Conservation (phyloP, 2,113 vertebrate species). For the pig (Sus scrofa) region T2T-Sscrofa CM000830.6:22546001-22546500, state of each 20-base stretch:
- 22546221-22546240: slow-evolving; percentile 64
- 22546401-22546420: slow-evolving; percentile 40
- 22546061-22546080: slow-evolving; percentile 80
- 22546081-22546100: slow-evolving; percentile 79
- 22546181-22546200: slow-evolving; percentile 75
- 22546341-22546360: slow-evolving; percentile 47
- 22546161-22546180: slow-evolving; percentile 80
- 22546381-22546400: slow-evolving; percentile 28
- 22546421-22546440: slow-evolving; percentile 1
- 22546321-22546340: slow-evolving; percentile 75
- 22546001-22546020: slow-evolving; percentile 90
- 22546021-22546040: slow-evolving; percentile 90
- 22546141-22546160: slow-evolving; percentile 78
- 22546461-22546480: slow-evolving; percentile 50
- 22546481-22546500: neutral
- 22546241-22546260: slow-evolving; percentile 69
- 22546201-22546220: slow-evolving; percentile 70
- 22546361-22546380: slow-evolving; percentile 41
- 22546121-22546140: slow-evolving; percentile 84
- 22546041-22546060: slow-evolving; percentile 87
- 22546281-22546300: slow-evolving; percentile 72
- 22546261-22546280: slow-evolving; percentile 79
- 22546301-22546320: slow-evolving; percentile 73
- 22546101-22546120: slow-evolving; percentile 79
- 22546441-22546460: slow-evolving; percentile 41